Percentiles rank a stretch among this genome's conserved stretches.
Evolutionary conservation across 2,888 invertebrate species (phyloP).

Genomic region (Choristoneura rosaceana): DNA sequence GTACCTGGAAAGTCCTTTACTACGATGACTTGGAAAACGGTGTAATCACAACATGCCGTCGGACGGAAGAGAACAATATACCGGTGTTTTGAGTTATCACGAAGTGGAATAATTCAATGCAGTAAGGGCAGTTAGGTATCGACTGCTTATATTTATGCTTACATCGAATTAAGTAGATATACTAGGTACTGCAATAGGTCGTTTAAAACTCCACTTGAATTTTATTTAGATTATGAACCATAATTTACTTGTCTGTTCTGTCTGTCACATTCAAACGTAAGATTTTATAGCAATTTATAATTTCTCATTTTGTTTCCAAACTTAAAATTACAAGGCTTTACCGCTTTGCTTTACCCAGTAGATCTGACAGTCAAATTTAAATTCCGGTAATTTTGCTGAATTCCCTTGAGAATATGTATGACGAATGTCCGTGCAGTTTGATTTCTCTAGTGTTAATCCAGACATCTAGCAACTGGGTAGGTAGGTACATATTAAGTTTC

Average conservation of each 20-base stretch:
- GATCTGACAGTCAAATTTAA: too few relatives aligned
- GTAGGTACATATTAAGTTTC: too few relatives aligned
- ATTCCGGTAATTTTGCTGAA: too few relatives aligned
- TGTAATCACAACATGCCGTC: neutral
- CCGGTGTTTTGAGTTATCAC: conserved; percentile 20
- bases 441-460: too few relatives aligned
- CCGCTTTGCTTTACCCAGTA: too few relatives aligned
- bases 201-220: neutral
- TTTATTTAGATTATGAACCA: neutral
- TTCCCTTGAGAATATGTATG: too few relatives aligned
- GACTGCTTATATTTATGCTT: neutral
- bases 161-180: neutral
- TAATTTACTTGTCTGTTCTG: neutral
- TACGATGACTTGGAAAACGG: conserved; percentile 1
- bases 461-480: too few relatives aligned
- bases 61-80: conserved; percentile 3
- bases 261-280: neutral
- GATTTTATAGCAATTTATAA: too few relatives aligned
- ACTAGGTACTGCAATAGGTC: neutral
- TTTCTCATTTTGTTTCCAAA: too few relatives aligned
- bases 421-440: too few relatives aligned
- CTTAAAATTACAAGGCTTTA: too few relatives aligned
- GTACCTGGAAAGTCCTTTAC: neutral
- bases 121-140: conserved; percentile 10
- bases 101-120: conserved; percentile 19